phyloP scores from a whole-genome alignment of 2,888 invertebrate species.

The Drosophila buzzatii region DNA sequence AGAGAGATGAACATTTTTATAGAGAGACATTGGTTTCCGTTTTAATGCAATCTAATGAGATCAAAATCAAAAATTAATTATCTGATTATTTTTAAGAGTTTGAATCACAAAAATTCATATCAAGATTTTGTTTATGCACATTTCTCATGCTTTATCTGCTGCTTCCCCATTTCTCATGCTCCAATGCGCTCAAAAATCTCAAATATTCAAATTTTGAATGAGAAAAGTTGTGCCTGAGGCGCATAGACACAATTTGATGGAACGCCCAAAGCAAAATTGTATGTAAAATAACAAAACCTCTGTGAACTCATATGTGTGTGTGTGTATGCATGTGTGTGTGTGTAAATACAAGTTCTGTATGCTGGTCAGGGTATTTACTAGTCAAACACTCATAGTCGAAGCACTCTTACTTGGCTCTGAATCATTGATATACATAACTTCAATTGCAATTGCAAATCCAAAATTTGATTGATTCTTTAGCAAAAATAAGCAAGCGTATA shows the following conservation, averaged over 20 bases:
- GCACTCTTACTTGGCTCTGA: constrained; percentile 17
- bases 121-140: background rate
- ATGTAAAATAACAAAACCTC: too few relatives aligned
- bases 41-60: background rate
- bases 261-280: too few relatives aligned
- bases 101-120: background rate
- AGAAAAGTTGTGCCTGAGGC: background rate
- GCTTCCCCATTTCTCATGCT: background rate
- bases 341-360: background rate
- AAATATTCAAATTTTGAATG: background rate
- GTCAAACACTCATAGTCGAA: background rate
- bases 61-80: background rate
- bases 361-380: constrained; percentile 5
- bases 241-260: background rate
- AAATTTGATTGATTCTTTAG: constrained; percentile 48
- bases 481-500: constrained; percentile 15
- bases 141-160: background rate
- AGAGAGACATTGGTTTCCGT: background rate
- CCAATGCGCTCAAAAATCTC: background rate
- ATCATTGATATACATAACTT: constrained; percentile 27
- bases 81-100: background rate
- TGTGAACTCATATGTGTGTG: too few relatives aligned
- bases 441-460: constrained; percentile 42
- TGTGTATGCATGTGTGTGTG: too few relatives aligned
- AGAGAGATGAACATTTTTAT: background rate